Evolutionary conservation across 2,888 invertebrate genomes (phyloP).

Genomic region (Nomada lathburiana): DNA sequence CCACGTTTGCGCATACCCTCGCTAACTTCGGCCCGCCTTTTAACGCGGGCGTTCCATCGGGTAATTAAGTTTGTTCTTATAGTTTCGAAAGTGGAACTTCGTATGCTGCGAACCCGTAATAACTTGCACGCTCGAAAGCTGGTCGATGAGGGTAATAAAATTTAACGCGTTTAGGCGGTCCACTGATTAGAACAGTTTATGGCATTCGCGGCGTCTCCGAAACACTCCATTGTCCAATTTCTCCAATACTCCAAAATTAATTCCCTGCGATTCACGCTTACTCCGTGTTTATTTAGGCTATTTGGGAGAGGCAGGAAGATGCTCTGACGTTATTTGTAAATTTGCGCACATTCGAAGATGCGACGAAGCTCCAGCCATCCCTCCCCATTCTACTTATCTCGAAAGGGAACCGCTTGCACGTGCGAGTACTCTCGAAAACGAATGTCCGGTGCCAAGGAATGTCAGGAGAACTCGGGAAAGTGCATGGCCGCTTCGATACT

Average conservation of each 20-base stretch:
- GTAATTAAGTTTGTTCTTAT: conserved; percentile 17
- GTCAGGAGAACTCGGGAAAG: conserved; percentile 49
- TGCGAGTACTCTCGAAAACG: conserved; percentile 8
- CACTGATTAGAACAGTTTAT: background rate
- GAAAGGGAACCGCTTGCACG: conserved; percentile 10
- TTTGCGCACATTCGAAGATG: background rate
- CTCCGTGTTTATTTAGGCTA: background rate
- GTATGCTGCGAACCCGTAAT: background rate
- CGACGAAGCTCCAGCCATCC: background rate
- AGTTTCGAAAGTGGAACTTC: background rate
- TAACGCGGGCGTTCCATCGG: background rate
- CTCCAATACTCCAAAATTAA: background rate
- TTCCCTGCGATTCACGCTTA: background rate
- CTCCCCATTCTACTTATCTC: background rate
- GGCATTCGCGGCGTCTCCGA: background rate
- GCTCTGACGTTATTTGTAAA: background rate
- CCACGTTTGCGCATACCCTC: background rate
- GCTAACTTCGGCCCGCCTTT: background rate
- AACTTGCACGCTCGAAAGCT: background rate
- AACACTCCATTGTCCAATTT: background rate
- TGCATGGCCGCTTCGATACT: conserved; percentile 1
- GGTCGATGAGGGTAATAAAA: background rate
- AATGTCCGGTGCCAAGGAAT: conserved; percentile 54
- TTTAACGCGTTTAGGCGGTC: background rate
- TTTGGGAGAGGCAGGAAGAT: background rate